Base-by-base conservation (phyloP, 1,140 invertebrate species). In the Battus philenor region DNA sequence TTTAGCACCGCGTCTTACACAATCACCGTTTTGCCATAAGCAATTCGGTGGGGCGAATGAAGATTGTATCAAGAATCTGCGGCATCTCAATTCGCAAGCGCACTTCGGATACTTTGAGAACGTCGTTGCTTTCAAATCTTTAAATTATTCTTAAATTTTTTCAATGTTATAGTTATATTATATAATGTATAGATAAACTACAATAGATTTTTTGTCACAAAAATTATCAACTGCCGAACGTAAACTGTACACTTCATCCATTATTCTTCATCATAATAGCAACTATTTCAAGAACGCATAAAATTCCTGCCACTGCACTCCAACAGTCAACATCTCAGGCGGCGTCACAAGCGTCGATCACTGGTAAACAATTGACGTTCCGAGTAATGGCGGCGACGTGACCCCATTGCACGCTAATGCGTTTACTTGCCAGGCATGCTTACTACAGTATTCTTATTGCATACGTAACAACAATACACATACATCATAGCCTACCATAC, bases 281-380 rank as follows among this genome's bases (percentile, higher is more conserved):
- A 54, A 53, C 30, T 66, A 63, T 68, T 66, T 66, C 45, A 63
- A 63, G 62, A 68, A 67, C 43, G 51, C 54, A 50, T 59, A 67
- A 67, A 59, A 54, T 47, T 46, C 4, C 36, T 32, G 50, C 29
- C 18, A 41, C 41, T 24, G 18, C 8, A n/a, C 17, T 15, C 11
- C 32, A 52, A 59, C 52, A 54, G 58, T 51, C 52, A 61, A 56
- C 59, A 68, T 38, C 8, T 13, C 27, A 46, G 36, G 13, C 31
- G 8, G 41, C 56, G 49, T 47, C 54, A 52, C 47, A 47, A 59
- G 61, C 51, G 59, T 59, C 54, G 58, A 65, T 68, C 66, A 54
- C 43, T 38, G 38, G 45, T 53, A 78, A 76, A 79, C 75, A 76
- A 72, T 65, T 49, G 49, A 29, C 15, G 64, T 72, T 73, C 68